Base-by-base conservation (phyloP, 2,888 invertebrate species). In the Metellina segmentata region DNA sequence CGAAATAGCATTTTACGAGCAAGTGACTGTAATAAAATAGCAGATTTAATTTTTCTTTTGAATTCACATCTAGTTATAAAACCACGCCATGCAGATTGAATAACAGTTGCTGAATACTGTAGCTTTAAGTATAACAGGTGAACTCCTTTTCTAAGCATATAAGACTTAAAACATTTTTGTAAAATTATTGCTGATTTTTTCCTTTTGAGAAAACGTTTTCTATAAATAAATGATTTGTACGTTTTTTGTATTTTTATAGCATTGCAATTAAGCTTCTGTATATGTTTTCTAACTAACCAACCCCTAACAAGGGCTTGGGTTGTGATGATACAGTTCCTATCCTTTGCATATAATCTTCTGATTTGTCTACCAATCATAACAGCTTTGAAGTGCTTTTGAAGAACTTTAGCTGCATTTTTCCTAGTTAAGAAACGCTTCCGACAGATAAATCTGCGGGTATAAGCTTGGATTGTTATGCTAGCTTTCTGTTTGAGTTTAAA, bases 11-110 rank as follows among this genome's bases (percentile, higher is more conserved):
- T 13, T 74, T 52, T 72, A 20, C 83, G 72, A 16, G 13, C 53
- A 74, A 51, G 20, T 51, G 74, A 20, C 34, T 85, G 85, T 5
- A 85, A 8, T 7, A 75, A 7, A 4, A 79, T 11, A n/a, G 20
- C 86, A 78, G 86, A 70, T 49, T 69, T 16, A 52, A 70, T 79
- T 48, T 79, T 70, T 51, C 70, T 86, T 78, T 78, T 49, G 70
- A 53, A 79, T 13, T 70, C 19, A 20, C n/a, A 16, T 79, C 70
- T 78, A 13, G 7, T 52, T 51, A 6, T 7, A 34, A 70, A 74
- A 4, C 34, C n/a, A 34, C 79, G 49, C 11, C 20, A 83, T 53
- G 20, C 0, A 1, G 78, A 52, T 20, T 90, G 90, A 51, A 90
- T 83, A 49, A 78, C 11, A 20, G 81, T 77, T 19, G 81, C 52